Base-by-base conservation (phyloP, 2,888 invertebrate genomes). In the Saturnia pavonia region DNA sequence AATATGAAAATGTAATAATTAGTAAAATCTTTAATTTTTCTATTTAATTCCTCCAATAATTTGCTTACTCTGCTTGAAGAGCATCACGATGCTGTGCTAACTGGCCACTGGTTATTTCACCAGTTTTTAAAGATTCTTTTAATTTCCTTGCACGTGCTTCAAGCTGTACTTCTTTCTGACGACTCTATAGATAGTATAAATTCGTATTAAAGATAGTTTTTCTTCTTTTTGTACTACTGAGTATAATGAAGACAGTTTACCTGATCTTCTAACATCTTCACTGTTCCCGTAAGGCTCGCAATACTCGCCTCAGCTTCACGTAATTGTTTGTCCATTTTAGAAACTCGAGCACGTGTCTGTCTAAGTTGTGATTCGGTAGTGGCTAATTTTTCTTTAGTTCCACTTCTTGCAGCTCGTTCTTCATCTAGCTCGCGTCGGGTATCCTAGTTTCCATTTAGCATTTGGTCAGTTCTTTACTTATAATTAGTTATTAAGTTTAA, bases 281-380 rank as follows among this genome's bases (percentile, higher is more conserved):
- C 92, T 66, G 90, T 91, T 70, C 87, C 84, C 1, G 93, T 92
- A 69, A 94, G 88, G 74, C 87, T 86, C 40, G 88, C 75, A 71
- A 94, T 92, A 74, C 90, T 93, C 19, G 91, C 88, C 76, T 94
- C 94, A 6, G 94, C 85, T 76, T 94, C 94, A 11, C 89, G 87
- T 45, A 94, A 79, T 74, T 94, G 94, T 6, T 89, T 85, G 69
- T 94, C 93, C 92, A 94, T 91, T 81, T 94, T 92, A 40, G 80
- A 73, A 22, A 94, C 82, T 11, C 94, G 86, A 11, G 76, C 65
- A 1, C 91, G 86, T n/a, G 89, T 77, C 76, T 91, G 90, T 1
- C 89, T 86, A 6, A 93, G 82, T 73, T 91, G 92, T 1, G 85
- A 74, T 74, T 94, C 94, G 0, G 90, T 77, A 0, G 81, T 82